Evolutionary conservation across 2,113 vertebrate genomes (phyloP).

Genomic region (human): DNA sequence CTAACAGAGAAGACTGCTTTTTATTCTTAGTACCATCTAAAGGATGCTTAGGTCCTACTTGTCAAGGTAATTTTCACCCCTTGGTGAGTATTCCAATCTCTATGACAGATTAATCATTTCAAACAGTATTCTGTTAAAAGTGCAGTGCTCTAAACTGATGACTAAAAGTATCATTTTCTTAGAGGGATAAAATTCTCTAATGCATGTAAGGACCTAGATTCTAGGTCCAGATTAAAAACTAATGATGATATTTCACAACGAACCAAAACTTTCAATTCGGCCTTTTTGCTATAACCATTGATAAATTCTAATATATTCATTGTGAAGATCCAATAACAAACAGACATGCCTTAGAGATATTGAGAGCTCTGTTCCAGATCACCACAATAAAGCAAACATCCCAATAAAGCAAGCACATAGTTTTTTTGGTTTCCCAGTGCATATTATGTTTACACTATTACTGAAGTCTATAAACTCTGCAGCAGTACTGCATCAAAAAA

Average conservation of each 20-base stretch:
- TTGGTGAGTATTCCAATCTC: not conserved
- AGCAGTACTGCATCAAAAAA: not conserved
- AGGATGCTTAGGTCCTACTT: not conserved
- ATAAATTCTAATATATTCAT: not conserved
- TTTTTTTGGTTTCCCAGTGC: not conserved
- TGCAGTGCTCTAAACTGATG: not conserved
- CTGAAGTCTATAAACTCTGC: not conserved
- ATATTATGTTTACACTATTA: not conserved
- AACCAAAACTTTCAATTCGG: not conserved
- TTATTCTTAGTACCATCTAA: not conserved
- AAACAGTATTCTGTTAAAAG: not conserved
- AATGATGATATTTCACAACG: not conserved
- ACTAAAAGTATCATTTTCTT: not conserved
- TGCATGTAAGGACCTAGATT: not conserved
- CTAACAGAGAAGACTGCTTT: not conserved
- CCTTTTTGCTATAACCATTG: not conserved
- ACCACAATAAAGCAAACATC: not conserved
- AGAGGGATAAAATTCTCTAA: not conserved
- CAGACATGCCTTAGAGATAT: not conserved
- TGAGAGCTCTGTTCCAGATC: not conserved
- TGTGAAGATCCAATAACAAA: not conserved
- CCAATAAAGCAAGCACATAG: not conserved
- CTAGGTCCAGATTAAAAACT: not conserved
- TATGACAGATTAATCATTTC: slow-evolving; percentile 32
- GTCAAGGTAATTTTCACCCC: not conserved